Conservation (phyloP, 2,888 invertebrate species). For the Ecliptopera silaceata region DNA sequence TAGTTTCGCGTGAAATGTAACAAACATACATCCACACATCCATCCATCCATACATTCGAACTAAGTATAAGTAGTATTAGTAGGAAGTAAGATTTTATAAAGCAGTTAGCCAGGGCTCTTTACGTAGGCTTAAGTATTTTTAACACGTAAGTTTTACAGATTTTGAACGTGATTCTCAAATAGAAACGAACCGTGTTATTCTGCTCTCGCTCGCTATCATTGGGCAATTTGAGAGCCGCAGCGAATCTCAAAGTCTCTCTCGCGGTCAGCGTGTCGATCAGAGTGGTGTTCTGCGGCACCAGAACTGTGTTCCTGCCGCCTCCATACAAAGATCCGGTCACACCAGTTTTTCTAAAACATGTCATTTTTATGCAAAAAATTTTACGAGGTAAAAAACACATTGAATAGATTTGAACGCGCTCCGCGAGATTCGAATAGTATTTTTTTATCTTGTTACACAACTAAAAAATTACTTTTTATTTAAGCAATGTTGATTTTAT, state of each 20-base stretch:
- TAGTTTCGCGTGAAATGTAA: no score
- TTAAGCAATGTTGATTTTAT: not conserved
- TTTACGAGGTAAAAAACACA: not conserved
- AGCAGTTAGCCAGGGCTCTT: no score
- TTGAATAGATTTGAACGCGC: conserved; percentile 19
- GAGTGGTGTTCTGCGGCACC: conserved; percentile 92
- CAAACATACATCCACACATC: no score
- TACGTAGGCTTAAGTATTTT: no score
- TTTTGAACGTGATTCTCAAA: no score
- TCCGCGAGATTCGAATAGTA: not conserved
- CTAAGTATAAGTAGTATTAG: no score
- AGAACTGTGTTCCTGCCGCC: conserved; percentile 87
- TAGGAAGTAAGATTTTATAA: no score
- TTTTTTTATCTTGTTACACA: not conserved
- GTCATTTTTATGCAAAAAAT: not conserved
- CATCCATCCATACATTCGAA: no score
- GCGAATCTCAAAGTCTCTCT: conserved; percentile 93
- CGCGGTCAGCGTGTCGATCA: conserved; percentile 92
- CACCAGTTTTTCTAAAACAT: conserved; percentile 67
- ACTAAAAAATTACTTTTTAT: no score
- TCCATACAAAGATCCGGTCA: conserved; percentile 86
- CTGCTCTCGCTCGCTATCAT: conserved; percentile 51
- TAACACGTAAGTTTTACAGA: no score
- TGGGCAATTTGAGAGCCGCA: conserved; percentile 90
- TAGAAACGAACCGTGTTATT: conserved; percentile 50